Evolutionary conservation across 2,797 vertebrate genomes (phyloP), one percentile per base, ranked within the genome.

Genomic region (Cirrhinus molitorella): DNA sequence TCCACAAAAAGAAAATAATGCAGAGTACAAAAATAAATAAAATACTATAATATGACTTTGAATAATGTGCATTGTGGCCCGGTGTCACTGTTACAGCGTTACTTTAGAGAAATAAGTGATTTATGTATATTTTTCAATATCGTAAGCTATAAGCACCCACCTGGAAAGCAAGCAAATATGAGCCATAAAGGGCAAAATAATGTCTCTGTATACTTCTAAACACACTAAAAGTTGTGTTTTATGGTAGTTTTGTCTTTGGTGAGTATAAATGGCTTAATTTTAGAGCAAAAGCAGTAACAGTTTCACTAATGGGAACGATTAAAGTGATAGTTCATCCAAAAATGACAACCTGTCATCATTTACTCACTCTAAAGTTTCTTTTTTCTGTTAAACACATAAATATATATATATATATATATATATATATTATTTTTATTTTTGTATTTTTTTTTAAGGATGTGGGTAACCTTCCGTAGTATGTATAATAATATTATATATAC

Each of bases 41-140:
- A 77, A 77, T 25, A 12, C 4, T 23, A 16, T 75, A 74, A 57
- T 57, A 40, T 57, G 51, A 57, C 40, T 47, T 17, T 77, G n/a
- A 77, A 63, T 63, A 31, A 77, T 61, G 57, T 47, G 12, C 23
- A 28, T 47, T 21, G 25, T 28, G 17, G n/a, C 40, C 40, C 28
- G 74, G 34, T 77, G 57, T 63, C 55, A 37, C 49, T 37, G 49
- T n/a, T n/a, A 14, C 71, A n/a, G 11, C 21, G 19, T 73, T 53
- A 13, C 47, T 53, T 73, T 53, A 34, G 9, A 77, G 40, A 45
- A 61, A 45, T 45, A 63, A 31, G 23, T 21, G 51, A 75, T 75
- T 40, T 25, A 59, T 57, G 53, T 43, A 25, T 45, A 25, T 63
- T 63, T 31, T 63, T 77, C 3, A 45, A 77, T 47, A 31, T 28